Evolutionary conservation across 2,113 vertebrate genomes (phyloP), one percentile per base, ranked within the genome.

Genomic region (Typhlomys cinereus): DNA sequence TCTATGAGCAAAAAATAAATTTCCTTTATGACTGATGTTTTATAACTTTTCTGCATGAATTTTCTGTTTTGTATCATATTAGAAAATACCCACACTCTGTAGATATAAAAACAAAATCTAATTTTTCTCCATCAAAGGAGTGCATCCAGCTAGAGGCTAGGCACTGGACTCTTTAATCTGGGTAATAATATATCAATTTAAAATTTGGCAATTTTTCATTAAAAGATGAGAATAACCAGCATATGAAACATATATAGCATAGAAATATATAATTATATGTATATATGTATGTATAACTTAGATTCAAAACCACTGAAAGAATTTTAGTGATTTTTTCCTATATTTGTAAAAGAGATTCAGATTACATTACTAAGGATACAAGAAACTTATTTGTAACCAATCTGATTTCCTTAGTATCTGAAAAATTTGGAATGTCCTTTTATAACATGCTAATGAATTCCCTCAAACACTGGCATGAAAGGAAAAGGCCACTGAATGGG

Each of bases 381-480:
- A 80, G 54, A 36, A 70, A 17, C 15, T 89, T 84, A 73, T 13
- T 54, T 90, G 59, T 82, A 67, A 70, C n/a, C 41, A 11, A 64
- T 39, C 66, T 54, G 18, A 83, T 5, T 90, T 76, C 25, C 85
- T 39, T 44, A 2, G 10, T 4, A 57, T n/a, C 31, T 1, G 27
- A 2, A 41, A 25, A 21, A 36, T 54, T 86, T 89, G 31, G 14
- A 73, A 29, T 88, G 85, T 82, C 6, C 69, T 78, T 84, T 66
- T 11, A 79, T 20, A 50, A 69, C 14, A 81, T 12, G 17, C 70
- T 73, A 92, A 88, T 9, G 5, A 11, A 62, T 23, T 27, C 39
- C 48, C 83, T 88, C 21, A 64, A 50, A 90, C 8, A 25, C 8
- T 64, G 48, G 21, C 66, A 39, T 29, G 1, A 1, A 0, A 79